Evolutionary conservation across 1,140 invertebrate genomes (phyloP).

Genomic region (Bombus vancouverensis): DNA sequence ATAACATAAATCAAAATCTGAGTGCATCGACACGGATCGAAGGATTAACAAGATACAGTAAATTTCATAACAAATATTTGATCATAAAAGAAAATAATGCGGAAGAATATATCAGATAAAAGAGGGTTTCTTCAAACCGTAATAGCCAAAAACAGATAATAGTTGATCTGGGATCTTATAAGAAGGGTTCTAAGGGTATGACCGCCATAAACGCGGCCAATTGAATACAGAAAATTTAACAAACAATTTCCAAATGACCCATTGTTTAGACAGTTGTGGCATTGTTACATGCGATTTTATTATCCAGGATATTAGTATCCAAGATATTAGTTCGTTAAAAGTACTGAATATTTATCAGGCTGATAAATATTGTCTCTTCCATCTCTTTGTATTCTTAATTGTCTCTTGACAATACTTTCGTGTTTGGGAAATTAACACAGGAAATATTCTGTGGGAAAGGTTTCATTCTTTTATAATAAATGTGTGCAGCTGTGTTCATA

Average conservation of each 20-base stretch:
- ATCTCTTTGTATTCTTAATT: too few species aligned
- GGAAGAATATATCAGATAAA: rapidly evolving
- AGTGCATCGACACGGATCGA: rapidly evolving
- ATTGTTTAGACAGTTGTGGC: background rate
- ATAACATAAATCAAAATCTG: rapidly evolving
- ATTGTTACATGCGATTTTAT: background rate
- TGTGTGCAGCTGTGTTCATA: background rate
- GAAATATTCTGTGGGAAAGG: rapidly evolving
- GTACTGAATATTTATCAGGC: too few species aligned
- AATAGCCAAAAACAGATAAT: too few species aligned
- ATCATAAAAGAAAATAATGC: rapidly evolving
- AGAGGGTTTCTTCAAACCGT: rapidly evolving
- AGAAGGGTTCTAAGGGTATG: rapidly evolving
- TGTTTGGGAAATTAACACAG: too few species aligned
- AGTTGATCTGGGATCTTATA: background rate
- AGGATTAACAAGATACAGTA: too few species aligned
- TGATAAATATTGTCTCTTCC: too few species aligned
- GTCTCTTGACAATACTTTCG: rapidly evolving
- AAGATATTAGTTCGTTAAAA: too few species aligned
- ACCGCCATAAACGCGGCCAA: background rate
- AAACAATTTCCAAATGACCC: background rate
- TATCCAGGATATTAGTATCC: too few species aligned
- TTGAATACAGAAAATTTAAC: background rate
- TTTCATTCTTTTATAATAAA: too few species aligned
- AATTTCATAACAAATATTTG: too few species aligned